Percentiles rank a stretch among this genome's conserved stretches.
phyloP scores from a whole-genome alignment of 2,888 invertebrate species.

The Selenia dentaria region DNA sequence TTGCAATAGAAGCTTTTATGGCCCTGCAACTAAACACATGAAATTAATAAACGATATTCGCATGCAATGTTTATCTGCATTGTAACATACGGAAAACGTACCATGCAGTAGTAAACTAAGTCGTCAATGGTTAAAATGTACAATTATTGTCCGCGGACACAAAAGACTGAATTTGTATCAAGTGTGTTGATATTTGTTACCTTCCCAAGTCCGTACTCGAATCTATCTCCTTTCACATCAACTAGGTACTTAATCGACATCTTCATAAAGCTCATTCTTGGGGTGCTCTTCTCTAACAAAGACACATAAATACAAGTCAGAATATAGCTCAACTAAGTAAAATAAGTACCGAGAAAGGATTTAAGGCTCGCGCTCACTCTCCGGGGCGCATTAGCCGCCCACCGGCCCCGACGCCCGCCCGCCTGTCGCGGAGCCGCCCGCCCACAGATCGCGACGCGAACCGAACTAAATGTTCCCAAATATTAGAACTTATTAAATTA shows the following conservation, averaged over 20 bases:
- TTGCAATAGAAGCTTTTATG: too few relatives aligned
- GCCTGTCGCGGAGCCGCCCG: slow-evolving; percentile 40
- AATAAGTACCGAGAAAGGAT: slow-evolving; percentile 31
- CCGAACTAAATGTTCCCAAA: slow-evolving; percentile 3
- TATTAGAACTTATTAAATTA: neutral
- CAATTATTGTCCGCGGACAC: too few relatives aligned
- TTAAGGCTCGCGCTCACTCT: slow-evolving; percentile 40
- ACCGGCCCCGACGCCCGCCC: slow-evolving; percentile 63
- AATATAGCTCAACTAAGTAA: slow-evolving; percentile 2
- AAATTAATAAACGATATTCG: too few relatives aligned
- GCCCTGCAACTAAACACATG: too few relatives aligned
- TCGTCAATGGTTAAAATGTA: too few relatives aligned
- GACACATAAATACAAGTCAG: slow-evolving; percentile 8
- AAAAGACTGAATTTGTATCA: too few relatives aligned
- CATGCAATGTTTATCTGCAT: too few relatives aligned
- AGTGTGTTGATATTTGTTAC: too few relatives aligned
- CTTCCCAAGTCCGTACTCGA: too few relatives aligned
- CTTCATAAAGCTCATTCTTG: neutral
- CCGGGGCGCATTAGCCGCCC: slow-evolving; percentile 60
- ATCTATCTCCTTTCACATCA: too few relatives aligned
- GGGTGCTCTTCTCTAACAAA: neutral
- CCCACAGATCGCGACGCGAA: slow-evolving; percentile 26
- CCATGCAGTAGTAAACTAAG: too few relatives aligned
- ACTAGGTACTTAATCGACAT: neutral
- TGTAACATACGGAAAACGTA: too few relatives aligned